Base-by-base conservation (phyloP, 2,113 vertebrate species). In the Penelope pileata region DNA sequence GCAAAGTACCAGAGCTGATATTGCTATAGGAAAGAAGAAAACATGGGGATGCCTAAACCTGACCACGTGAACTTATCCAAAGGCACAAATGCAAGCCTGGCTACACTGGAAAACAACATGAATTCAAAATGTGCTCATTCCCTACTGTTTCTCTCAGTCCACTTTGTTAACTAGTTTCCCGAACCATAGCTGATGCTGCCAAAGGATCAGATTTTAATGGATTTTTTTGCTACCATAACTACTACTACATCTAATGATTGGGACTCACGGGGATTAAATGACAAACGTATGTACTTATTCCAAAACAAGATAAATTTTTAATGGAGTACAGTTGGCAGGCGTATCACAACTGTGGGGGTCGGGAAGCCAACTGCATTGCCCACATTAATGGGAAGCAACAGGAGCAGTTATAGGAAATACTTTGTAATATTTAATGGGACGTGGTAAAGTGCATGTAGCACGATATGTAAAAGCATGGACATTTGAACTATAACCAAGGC, bases 281-380 rank as follows among this genome's bases (percentile, higher is more conserved):
- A 91, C 78, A 90, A 92, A 84, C 9, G 9, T 76, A 64, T 76
- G 62, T 89, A 82, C 70, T 85, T 76, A 95, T 38, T 95, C 58
- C 81, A 77, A 91, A 93, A 76, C 84, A 92, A 84, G 79, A 42
- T 92, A 76, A 82, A 95, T 87, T 83, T 93, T 94, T 96, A 95
- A 96, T 95, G 81, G 87, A 84, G 16, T 69, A 69, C 42, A 80
- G 59, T 77, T 92, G 93, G 89, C 78, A 90, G 67, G 50, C 91
- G 76, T 83, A 83, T 58, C 84, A 47, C 89, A 94, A 6, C 22
- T 11, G 7, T 32, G 50, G 50, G 58, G 48, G 36, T 64, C 86
- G 64, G 78, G 70, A 93, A 76, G 67, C 36, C 50, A 91, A 64
- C 22, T 64, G 70, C 59, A 75, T 40, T 94, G 94, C 75, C 87